Conservation (phyloP, 2,888 invertebrate genomes). For the Amblyteles armatorius region DNA sequence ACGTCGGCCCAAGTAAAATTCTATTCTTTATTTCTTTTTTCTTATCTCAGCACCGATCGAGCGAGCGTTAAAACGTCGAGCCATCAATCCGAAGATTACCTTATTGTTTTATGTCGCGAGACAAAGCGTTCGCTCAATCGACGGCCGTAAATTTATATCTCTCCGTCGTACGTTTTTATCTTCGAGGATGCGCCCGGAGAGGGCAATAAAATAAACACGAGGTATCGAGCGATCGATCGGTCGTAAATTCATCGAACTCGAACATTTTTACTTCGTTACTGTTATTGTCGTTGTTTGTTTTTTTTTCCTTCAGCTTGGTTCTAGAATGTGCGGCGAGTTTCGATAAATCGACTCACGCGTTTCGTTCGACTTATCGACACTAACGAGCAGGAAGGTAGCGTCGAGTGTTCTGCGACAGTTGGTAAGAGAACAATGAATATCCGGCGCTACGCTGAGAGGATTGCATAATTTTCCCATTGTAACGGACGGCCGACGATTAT, state of each 20-base stretch:
- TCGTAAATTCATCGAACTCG: neutral
- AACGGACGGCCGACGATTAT: neutral
- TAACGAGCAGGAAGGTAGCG: neutral
- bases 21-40: no score
- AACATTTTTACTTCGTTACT: neutral
- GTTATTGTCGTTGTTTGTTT: no score
- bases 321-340: no score
- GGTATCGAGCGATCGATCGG: neutral
- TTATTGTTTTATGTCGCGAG: no score
- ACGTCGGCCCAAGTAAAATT: no score
- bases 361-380: neutral
- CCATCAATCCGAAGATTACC: no score
- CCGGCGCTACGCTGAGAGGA: neutral
- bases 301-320: no score
- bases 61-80: no score
- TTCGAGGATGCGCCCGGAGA: neutral
- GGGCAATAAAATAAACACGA: constrained; percentile 6
- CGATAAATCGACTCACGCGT: neutral
- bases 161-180: neutral
- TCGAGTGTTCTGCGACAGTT: neutral
- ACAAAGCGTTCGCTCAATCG: no score
- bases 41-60: no score
- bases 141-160: neutral
- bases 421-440: neutral
- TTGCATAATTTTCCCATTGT: neutral